Base-by-base conservation (phyloP, 2,888 invertebrate genomes). In the Trissolcus brochymenae region DNA sequence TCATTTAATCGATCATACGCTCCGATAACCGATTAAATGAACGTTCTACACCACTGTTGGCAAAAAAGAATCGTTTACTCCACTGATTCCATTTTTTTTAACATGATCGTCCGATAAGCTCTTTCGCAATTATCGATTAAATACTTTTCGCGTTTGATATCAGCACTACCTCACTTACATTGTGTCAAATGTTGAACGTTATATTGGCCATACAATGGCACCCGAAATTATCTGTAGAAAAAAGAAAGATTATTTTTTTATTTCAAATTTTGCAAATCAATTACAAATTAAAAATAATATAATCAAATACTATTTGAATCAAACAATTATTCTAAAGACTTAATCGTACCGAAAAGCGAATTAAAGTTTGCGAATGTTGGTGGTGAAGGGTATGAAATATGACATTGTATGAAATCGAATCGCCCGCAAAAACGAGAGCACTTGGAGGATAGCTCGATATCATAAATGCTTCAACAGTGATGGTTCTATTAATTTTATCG, bases 11-110 rank as follows among this genome's bases (percentile, higher is more conserved):
- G 53, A 43, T 62, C 41, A 41, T 51, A 62, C 62, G 49, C 54
- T 35, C 55, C 55, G 49, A 7, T 65, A 49, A 46, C 35, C 49
- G 35, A 64, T 49, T 49, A 56, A 56, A 56, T 65, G 29, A 65
- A 56, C 14, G 14, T 29, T 35, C 49, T 19, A 25, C 35, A 11
- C 49, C 29, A 29, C n/a, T 49, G 35, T 46, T 17, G 29, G 53
- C 14, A 35, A 62, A 64, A 64, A 35, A 62, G 54, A 64, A 64
- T 43, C 35, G 14, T 14, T 17, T 35, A 13, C 19, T 9, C 40
- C 16, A 13, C 40, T 21, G n/a, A 62, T 62, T 40, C 53, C 0
- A 11, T 19, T 17, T 25, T 46, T 56, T 35, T 46, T 59, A 25
- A 6, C 6, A 59, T 14, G 13, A 46, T 46, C 59, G 11, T 40